Evolutionary conservation across 2,888 invertebrate species (phyloP), one percentile per base, ranked within the genome.

Genomic region (Chorisops tibialis): DNA sequence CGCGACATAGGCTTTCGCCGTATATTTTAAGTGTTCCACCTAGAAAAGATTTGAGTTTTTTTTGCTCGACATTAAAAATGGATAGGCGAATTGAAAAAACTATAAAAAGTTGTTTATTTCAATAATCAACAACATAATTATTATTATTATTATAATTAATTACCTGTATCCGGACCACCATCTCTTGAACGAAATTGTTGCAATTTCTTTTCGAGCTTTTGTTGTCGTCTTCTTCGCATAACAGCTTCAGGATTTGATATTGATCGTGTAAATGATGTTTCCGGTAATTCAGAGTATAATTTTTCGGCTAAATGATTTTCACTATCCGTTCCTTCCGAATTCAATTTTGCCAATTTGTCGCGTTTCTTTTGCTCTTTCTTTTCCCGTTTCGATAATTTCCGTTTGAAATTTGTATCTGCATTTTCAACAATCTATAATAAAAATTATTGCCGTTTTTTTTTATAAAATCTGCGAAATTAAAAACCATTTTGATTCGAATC

Each of bases 171-270:
- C 5, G 95, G 94, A 1, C 95, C 95, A 47, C 96, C 96, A 73
- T 96, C 96, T 77, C 93, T 91, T 60, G 93, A 93, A 65, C 94
- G 86, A 80, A 96, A 96, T 79, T 96, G 94, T 75, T 97, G 94
- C 72, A 99, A 81, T 79, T 96, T 96, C 74, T 92, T 87, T 78
- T 99, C 98, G 59, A 98, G 83, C 77, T 97, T 97, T 79, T 97
- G 96, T 74, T 98, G 97, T 21, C 99, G 82, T 59, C 97, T 83
- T 54, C 97, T 86, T 66, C 96, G 85, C 99, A 99, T 99, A 70
- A 99, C 99, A 65, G 97, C 96, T 82, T 99, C 99, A 3, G 99
- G 99, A 82, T 99, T 99, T 67, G 97, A 98, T 76, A 99, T 99
- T 71, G 96, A 97, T 72, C 99, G 85, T 51, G 98, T 99, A 80